Evolutionary conservation across 2,113 vertebrate species (phyloP).

Genomic region (Naja naja): DNA sequence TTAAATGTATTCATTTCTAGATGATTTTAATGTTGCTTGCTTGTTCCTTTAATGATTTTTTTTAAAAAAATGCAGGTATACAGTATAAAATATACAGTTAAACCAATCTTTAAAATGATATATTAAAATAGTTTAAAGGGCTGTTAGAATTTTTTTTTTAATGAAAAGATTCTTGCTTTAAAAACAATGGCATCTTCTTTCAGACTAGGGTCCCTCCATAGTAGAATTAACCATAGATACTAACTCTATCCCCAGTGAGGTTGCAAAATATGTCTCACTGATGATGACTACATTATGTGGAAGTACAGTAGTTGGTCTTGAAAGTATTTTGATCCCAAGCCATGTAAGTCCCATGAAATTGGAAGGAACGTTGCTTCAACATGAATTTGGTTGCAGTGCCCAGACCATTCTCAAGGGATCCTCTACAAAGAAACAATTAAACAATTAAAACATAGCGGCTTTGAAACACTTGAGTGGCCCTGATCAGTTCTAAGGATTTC

Average conservation of each 20-base stretch:
- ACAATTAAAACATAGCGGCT: neutral
- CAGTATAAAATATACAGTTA: neutral
- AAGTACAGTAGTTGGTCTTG: neutral
- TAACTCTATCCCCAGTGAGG: neutral
- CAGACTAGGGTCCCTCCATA: neutral
- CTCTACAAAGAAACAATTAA: neutral
- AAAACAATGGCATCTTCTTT: neutral
- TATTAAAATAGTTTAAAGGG: neutral
- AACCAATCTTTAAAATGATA: neutral
- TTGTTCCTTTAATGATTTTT: neutral
- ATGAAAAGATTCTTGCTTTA: neutral
- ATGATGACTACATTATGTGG: neutral
- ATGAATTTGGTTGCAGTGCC: neutral
- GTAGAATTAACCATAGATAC: neutral
- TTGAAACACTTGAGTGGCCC: neutral
- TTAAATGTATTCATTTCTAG: neutral
- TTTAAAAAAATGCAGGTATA: neutral
- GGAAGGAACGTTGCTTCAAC: neutral
- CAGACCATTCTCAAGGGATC: neutral
- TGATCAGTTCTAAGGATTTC: neutral
- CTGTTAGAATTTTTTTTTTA: neutral
- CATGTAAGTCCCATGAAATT: neutral
- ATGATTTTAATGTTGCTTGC: neutral
- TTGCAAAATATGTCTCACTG: neutral
- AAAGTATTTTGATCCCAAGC: neutral